A percentile compares a stretch with the other conserved stretches of the same genome.
phyloP scores from a whole-genome alignment of 1,140 invertebrate genomes.

The Drosophila tsacasi region DNA sequence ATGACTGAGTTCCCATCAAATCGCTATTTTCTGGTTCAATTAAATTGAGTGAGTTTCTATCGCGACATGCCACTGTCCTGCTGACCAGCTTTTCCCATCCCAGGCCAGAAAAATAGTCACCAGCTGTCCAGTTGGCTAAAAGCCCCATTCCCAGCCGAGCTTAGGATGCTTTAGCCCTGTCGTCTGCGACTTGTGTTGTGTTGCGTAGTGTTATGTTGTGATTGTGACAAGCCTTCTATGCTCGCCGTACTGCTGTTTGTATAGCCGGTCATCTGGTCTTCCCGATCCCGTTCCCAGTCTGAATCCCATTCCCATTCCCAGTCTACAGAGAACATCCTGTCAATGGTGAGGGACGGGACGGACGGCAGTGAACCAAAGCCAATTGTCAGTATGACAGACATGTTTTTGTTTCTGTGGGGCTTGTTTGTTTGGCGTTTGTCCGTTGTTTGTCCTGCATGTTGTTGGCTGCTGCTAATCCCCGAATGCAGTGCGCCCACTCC shows the following conservation, averaged over 20 bases:
- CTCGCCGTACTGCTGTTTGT: slow-evolving; percentile 45
- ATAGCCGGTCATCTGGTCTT: slow-evolving; percentile 43
- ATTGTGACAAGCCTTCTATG: slow-evolving; percentile 67
- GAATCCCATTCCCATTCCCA: not conserved
- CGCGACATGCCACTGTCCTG: slow-evolving; percentile 21
- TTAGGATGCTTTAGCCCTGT: slow-evolving; percentile 49
- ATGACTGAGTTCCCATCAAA: not conserved
- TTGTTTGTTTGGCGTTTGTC: slow-evolving; percentile 55
- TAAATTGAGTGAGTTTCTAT: slow-evolving; percentile 58
- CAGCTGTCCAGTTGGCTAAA: slow-evolving; percentile 34
- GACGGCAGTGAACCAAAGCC: slow-evolving; percentile 55
- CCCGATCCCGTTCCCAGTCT: not conserved
- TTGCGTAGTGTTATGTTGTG: slow-evolving; percentile 38
- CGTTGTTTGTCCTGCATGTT: slow-evolving; percentile 31
- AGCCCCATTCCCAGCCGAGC: slow-evolving; percentile 46
- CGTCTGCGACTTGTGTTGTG: slow-evolving; percentile 67
- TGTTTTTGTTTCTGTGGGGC: slow-evolving; percentile 53
- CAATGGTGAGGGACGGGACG: slow-evolving; percentile 39
- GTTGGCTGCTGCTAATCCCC: slow-evolving; percentile 65
- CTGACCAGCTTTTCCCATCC: slow-evolving; percentile 20
- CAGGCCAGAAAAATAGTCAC: slow-evolving; percentile 25
- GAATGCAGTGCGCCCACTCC: slow-evolving; percentile 38
- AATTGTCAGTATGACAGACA: slow-evolving; percentile 79
- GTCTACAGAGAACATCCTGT: slow-evolving; percentile 11
- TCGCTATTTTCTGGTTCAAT: slow-evolving; percentile 38